Evolutionary conservation across 2,888 invertebrate genomes (phyloP), one percentile per base, ranked within the genome.

Genomic region (Ormia ochracea): DNA sequence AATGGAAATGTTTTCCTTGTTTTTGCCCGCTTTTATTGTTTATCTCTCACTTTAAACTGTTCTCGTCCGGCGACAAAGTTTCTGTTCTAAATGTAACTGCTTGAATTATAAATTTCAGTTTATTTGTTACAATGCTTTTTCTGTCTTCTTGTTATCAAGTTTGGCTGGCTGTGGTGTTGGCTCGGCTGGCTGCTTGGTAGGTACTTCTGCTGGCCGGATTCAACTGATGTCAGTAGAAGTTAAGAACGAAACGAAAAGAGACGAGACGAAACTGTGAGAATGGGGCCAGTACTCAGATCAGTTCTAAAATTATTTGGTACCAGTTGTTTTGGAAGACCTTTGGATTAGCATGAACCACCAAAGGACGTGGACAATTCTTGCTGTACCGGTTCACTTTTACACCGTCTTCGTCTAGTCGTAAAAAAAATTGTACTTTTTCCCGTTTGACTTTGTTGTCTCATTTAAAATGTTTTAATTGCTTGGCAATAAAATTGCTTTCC

Each of bases 21-120:
- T 4, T 50, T 54, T 5, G 19, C 36, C 9, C 17, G 1, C 14
- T 38, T 61, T n/a, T n/a, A 9, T 12, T 4, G 4, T 43, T 43
- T 41, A 2, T 66, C 7, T 41, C 14, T n/a, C 14, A 17, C 19
- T 36, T n/a, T 26, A n/a, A n/a, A 23, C 6, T 21, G 1, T 26
- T 26, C 14, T 72, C 5, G 26, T 0, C 9, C 69, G 78, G 73
- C 78, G 78, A 78, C 78, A 68, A 56, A 45, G 36, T 59, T 69
- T 59, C 63, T 70, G 6, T 26, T 54, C 31, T 12, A 70, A 66
- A 65, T 43, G 19, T 50, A 41, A 17, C n/a, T 65, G 14, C 23
- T 41, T 52, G 6, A 36, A 3, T 1, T 52, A 52, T 36, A 68
- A 41, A 65, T 56, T 45, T 14, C 19, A 38, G 66, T 66, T 75